Conservation (phyloP, 2,888 invertebrate genomes). For the Patella caerulea region DNA sequence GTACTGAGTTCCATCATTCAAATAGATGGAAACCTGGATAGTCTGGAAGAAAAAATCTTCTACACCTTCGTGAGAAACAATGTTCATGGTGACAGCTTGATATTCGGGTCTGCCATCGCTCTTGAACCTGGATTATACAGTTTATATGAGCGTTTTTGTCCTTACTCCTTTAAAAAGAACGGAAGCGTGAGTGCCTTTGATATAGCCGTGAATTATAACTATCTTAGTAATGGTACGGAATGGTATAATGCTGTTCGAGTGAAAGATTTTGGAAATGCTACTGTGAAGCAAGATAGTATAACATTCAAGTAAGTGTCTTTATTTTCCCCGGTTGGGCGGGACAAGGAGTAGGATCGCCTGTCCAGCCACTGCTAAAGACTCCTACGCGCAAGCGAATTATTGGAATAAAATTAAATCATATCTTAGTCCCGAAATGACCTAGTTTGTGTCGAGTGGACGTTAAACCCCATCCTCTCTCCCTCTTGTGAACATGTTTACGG, state of each 20-base stretch:
- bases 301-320: constrained; percentile 51
- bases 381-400: too few species aligned
- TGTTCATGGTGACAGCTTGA: constrained; percentile 55
- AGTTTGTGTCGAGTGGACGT: too few species aligned
- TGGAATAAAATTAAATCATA: too few species aligned
- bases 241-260: constrained; percentile 58
- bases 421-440: too few species aligned
- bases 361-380: too few species aligned
- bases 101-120: constrained; percentile 65
- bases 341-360: too few species aligned
- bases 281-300: constrained; percentile 46
- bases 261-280: constrained; percentile 44
- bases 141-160: constrained; percentile 44
- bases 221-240: constrained; percentile 53
- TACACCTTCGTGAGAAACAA: constrained; percentile 62
- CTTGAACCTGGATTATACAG: constrained; percentile 51
- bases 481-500: too few species aligned
- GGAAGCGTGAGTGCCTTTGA: constrained; percentile 54
- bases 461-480: too few species aligned
- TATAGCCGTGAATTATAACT: constrained; percentile 60
- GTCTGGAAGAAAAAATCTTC: constrained; percentile 46
- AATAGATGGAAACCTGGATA: constrained; percentile 38
- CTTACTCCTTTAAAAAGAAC: constrained; percentile 59
- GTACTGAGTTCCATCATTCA: constrained; percentile 51
- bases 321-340: not conserved